Evolutionary conservation across 2,113 vertebrate species (phyloP).

Genomic region (Esox niger): DNA sequence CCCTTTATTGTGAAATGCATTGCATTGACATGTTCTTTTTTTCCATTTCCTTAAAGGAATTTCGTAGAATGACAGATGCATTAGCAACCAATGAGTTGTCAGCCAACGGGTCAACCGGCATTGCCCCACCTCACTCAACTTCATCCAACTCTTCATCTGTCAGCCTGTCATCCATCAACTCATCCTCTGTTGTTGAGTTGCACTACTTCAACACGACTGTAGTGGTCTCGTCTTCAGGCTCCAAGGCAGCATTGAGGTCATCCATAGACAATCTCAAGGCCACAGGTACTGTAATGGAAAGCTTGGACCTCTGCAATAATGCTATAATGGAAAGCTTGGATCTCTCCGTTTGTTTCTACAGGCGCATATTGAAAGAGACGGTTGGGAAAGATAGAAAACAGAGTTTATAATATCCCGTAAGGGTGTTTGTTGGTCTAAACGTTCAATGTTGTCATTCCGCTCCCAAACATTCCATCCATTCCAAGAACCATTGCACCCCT

Average conservation of each 20-base stretch:
- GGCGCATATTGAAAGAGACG: no score
- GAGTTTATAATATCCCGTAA: not conserved
- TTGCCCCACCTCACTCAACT: not conserved
- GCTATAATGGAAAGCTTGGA: no score
- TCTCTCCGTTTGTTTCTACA: no score
- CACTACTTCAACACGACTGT: slow-evolving; percentile 4
- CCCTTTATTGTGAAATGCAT: not conserved
- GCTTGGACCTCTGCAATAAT: no score
- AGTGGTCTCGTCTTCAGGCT: slow-evolving; percentile 32
- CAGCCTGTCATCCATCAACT: not conserved
- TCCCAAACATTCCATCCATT: not conserved
- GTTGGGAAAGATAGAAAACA: no score
- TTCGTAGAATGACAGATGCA: slow-evolving; percentile 29
- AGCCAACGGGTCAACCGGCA: not conserved
- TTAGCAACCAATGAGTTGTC: slow-evolving; percentile 37
- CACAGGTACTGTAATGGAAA: slow-evolving; percentile 56
- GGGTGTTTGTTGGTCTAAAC: not conserved
- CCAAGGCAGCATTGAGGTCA: slow-evolving; percentile 53
- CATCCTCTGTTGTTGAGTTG: not conserved
- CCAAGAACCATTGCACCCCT: slow-evolving; percentile 32
- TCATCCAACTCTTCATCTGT: not conserved
- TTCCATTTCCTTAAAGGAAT: slow-evolving; percentile 44
- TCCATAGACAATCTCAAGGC: slow-evolving; percentile 27
- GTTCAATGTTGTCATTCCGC: not conserved
- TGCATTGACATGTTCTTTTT: slow-evolving; percentile 14